Base-by-base conservation (phyloP, 2,113 vertebrate genomes). In the Gyps fulvus region DNA sequence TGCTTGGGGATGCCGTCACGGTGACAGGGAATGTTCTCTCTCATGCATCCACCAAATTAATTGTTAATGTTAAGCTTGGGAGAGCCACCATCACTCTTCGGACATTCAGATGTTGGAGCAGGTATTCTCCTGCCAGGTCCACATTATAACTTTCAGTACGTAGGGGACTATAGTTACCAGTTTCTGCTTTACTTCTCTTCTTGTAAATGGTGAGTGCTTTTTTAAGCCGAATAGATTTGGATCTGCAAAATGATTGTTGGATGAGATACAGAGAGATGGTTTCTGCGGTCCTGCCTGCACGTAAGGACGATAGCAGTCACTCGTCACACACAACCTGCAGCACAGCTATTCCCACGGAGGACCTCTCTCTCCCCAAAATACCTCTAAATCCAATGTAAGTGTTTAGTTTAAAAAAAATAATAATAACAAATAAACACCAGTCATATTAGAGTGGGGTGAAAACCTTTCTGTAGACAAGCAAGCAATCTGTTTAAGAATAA, bases 141-240 rank as follows among this genome's bases (percentile, higher is more conserved):
- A 7, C 0, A 0, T 67, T 69, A 5, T 5, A 65, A 43, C 55
- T 43, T 38, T 25, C 32, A 36, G 25, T 34, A 5, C 0, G 0
- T 6, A 32, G 32, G 27, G 38, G 19, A 18, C 18, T 23, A 9
- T 3, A 31, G 32, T 34, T 10, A 74, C 29, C 34, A 3, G 13
- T 27, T 86, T 79, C 66, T 78, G 61, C 49, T 45, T 67, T 47
- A 32, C 10, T 15, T n/a, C 6, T 45, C 25, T 31, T 38, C 15
- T 18, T 1, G 0, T 38, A 18, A 9, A 16, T 38, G 6, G 5
- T 3, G 21, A 38, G 26, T 31, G 57, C 7, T 72, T 55, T 32
- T 79, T 73, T 4, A 70, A 72, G 49, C 21, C 0, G 0, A 20
- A 19, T 23, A 47, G 71, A 57, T 73, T 45, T 45, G 34, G 42